phyloP scores from a whole-genome alignment of 2,888 invertebrate genomes.

The Caenorhabditis panamensis region DNA sequence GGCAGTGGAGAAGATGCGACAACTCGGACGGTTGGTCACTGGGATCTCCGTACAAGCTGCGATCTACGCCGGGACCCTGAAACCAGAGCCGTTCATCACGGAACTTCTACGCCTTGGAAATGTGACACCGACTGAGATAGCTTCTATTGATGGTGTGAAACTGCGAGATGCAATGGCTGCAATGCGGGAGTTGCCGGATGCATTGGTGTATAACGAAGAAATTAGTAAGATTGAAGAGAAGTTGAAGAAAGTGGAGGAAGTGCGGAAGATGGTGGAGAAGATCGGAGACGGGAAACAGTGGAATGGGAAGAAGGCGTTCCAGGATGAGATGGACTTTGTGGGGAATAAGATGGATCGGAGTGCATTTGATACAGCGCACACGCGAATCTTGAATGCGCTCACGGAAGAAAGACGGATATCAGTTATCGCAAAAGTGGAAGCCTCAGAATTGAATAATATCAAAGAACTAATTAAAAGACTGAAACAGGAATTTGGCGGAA shows the following conservation, averaged over 20 bases:
- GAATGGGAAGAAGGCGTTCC: background rate
- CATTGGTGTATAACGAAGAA: background rate
- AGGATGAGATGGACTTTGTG: background rate
- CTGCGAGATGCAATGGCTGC: background rate
- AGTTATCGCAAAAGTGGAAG: no score
- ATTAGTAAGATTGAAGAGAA: background rate
- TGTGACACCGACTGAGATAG: background rate
- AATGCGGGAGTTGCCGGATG: background rate
- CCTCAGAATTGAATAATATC: no score
- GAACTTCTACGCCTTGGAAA: background rate
- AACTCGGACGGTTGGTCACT: background rate
- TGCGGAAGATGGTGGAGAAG: background rate
- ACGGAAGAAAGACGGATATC: no score
- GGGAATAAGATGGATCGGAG: background rate
- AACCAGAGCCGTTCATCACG: background rate
- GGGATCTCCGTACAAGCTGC: background rate
- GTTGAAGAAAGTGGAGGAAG: background rate
- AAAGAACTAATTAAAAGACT: no score
- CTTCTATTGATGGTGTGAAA: background rate
- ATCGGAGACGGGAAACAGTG: background rate
- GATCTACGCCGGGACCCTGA: background rate
- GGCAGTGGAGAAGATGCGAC: background rate
- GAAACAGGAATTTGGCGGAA: no score
- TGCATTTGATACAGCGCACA: background rate
- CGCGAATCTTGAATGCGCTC: background rate